Evolutionary conservation across 1,140 invertebrate species (phyloP).

Genomic region (Pinna nobilis): DNA sequence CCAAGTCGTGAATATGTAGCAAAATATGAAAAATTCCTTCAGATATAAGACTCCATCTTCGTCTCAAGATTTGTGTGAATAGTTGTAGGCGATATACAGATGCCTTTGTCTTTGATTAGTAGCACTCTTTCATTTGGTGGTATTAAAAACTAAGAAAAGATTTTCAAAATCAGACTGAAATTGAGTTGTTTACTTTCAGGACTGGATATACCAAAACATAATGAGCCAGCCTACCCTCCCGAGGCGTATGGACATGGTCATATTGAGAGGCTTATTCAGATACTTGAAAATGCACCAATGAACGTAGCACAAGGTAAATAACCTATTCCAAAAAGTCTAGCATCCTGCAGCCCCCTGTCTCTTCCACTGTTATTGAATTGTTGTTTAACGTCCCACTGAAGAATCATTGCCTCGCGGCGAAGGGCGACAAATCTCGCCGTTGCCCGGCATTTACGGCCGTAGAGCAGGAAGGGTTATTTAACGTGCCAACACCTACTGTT

Average conservation of each 20-base stretch:
- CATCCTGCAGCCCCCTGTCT: background rate
- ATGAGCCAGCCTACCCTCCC: slow-evolving; percentile 77
- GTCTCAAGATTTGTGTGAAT: too few relatives aligned
- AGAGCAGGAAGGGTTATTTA: background rate
- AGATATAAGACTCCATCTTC: too few relatives aligned
- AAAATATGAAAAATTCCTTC: too few relatives aligned
- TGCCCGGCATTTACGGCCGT: background rate
- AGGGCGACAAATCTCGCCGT: background rate
- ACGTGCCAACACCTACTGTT: background rate
- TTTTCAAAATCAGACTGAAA: background rate
- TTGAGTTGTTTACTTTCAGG: slow-evolving; percentile 58
- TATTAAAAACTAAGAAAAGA: background rate
- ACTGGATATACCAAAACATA: slow-evolving; percentile 77
- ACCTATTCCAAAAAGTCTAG: background rate
- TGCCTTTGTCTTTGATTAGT: too few relatives aligned
- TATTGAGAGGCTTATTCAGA: slow-evolving; percentile 61
- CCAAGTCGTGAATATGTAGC: too few relatives aligned
- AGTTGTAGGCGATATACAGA: too few relatives aligned
- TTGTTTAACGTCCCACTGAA: background rate
- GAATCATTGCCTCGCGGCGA: background rate
- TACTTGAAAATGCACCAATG: slow-evolving; percentile 47
- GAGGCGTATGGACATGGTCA: slow-evolving; percentile 74
- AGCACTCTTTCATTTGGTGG: too few relatives aligned
- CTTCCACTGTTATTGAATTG: background rate
- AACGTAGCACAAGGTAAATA: slow-evolving; percentile 52